Evolutionary conservation across 2,797 vertebrate genomes (phyloP).

Genomic region (Propithecus perrieri): DNA sequence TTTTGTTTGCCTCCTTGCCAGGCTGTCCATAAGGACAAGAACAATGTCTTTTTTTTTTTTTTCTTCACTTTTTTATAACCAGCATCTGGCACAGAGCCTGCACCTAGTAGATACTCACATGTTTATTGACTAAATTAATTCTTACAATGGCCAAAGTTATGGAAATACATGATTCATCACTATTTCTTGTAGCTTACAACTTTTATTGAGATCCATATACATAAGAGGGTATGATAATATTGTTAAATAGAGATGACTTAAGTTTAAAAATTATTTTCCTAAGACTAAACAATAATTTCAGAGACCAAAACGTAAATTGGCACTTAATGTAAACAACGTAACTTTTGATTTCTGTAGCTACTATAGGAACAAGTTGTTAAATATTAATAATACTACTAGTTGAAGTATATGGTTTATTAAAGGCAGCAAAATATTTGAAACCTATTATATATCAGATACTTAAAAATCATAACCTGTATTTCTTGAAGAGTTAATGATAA

Average conservation of each 20-base stretch:
- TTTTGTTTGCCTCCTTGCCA: conserved; percentile 43
- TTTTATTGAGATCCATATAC: neutral
- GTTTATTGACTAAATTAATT: conserved; percentile 31
- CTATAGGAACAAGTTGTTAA: neutral
- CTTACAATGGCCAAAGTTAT: neutral
- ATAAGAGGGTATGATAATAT: neutral
- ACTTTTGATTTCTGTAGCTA: conserved; percentile 16
- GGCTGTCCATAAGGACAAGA: neutral
- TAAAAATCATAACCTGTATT: neutral
- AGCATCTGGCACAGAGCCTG: neutral
- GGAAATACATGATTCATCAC: neutral
- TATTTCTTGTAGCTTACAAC: neutral
- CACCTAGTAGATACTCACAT: neutral
- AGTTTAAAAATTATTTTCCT: neutral
- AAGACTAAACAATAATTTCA: conserved; percentile 23
- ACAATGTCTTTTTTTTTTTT: neutral
- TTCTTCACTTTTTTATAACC: neutral
- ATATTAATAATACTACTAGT: neutral
- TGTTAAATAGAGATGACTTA: neutral
- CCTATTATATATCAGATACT: neutral
- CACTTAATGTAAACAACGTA: conserved; percentile 26
- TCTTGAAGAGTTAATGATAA: conserved; percentile 17
- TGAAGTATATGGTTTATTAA: conserved; percentile 44
- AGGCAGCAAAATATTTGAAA: conserved; percentile 15
- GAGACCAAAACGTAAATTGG: neutral